phyloP scores from a whole-genome alignment of 2,888 invertebrate genomes.

The Euzophera pinguis region DNA sequence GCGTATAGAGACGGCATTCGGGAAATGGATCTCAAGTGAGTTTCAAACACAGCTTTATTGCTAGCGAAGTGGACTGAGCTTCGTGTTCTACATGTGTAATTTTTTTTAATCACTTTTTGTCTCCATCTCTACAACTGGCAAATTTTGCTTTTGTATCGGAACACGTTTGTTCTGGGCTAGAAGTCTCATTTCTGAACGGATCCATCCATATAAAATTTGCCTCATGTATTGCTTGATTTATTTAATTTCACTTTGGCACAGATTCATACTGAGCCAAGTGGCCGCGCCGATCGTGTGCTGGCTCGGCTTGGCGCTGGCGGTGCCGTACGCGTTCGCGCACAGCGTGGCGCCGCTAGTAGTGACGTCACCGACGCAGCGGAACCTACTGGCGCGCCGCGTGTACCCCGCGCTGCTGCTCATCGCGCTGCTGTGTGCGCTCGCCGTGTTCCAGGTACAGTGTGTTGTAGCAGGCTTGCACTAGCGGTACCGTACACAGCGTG shows the following conservation, averaged over 20 bases:
- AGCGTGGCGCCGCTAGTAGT: slow-evolving; percentile 85
- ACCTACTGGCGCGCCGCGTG: slow-evolving; percentile 89
- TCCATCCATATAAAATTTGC: too few species aligned
- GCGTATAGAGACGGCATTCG: slow-evolving; percentile 96
- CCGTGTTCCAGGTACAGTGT: slow-evolving; percentile 79
- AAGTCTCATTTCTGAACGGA: too few species aligned
- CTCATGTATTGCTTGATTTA: too few species aligned
- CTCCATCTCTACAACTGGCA: too few species aligned
- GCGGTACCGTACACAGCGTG: too few species aligned
- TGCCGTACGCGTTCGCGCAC: slow-evolving; percentile 95
- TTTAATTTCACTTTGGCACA: slow-evolving; percentile 25
- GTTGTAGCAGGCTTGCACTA: neutral
- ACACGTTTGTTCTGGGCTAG: too few species aligned
- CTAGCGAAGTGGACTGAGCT: too few species aligned
- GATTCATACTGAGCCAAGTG: slow-evolving; percentile 89
- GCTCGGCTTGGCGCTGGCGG: slow-evolving; percentile 92
- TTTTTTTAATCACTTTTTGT: too few species aligned
- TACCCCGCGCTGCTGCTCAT: slow-evolving; percentile 93
- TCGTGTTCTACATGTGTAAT: too few species aligned
- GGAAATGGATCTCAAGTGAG: slow-evolving; percentile 90
- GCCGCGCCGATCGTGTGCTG: slow-evolving; percentile 94
- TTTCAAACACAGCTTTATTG: too few species aligned
- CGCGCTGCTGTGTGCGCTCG: slow-evolving; percentile 82
- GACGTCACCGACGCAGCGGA: slow-evolving; percentile 82
- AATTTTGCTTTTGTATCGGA: too few species aligned